Base-by-base conservation (phyloP, 2,888 invertebrate species). In the Leptogaster cylindrica region DNA sequence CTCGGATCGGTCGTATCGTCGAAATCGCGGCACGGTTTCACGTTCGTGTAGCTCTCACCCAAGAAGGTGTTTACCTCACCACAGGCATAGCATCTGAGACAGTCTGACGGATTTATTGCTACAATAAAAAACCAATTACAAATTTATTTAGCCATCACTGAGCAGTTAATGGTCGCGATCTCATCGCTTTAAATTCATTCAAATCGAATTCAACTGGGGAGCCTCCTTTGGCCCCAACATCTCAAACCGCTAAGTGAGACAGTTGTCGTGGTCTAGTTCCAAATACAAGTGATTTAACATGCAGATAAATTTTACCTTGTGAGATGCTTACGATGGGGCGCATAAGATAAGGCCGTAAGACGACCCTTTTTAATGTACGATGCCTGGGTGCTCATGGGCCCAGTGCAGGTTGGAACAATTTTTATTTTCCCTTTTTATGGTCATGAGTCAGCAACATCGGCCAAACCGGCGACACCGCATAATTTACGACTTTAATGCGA, bases 11-110 rank as follows among this genome's bases (percentile, higher is more conserved):
- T 23, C 16, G 8, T 23, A 18, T 27, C 63, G 8, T 67, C 68
- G 44, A 68, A 67, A 8, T 68, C 68, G 3, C 44, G 36, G 51
- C 70, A 70, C 20, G 66, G 27, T 10, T 50, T 36, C 20, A 51
- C 41, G 28, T 28, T 68, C 2, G 63, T 51, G 27, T 66, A 64
- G 27, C 65, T 41, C 31, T 48, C 28, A 18, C 64, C 68, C 6
- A 66, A 50, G n/a, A 51, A 66, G 33, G 63, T 55, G 44, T 68
- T 68, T 20, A 58, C 41, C 20, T 70, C 69, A 14, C 70, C 70
- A 14, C 70, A 70, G 33, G 69, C 46, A 28, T 70, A 70, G 51
- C 70, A 70, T 65, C 66, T 69, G 12, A 70, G 65, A 18, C 69
- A 55, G 28, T 52, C 8, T 18, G 39, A 36, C 25, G 36, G 50